Percentiles rank a stretch among this genome's conserved stretches.
These are phyloP conservation scores for Sinopyrophorus schimmeli DNA, from an alignment of 2,888 invertebrate genomes.

Conservation along the genomic window DNA sequence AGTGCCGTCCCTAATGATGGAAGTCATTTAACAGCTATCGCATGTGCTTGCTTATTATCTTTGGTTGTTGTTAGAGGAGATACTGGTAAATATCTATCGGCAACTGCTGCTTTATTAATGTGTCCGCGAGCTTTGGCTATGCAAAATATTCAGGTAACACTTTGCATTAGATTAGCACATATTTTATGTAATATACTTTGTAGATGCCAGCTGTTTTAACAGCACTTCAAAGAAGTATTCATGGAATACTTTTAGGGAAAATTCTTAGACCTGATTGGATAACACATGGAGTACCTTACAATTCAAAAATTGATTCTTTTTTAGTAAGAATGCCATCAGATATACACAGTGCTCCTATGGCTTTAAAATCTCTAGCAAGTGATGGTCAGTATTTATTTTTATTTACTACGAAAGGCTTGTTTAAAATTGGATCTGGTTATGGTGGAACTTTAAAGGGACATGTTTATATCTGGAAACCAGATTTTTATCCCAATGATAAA, in stretches of 20 bases:
- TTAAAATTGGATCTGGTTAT: constrained; percentile 95
- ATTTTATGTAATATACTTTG: constrained; percentile 20
- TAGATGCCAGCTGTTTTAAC: constrained; percentile 85
- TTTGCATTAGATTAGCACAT: not conserved
- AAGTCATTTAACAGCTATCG: constrained; percentile 78
- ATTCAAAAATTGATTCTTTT: constrained; percentile 72
- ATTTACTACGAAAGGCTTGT: constrained; percentile 78
- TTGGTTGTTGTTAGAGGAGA: constrained; percentile 92
- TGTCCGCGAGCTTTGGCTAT: constrained; percentile 75
- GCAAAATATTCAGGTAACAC: constrained; percentile 78
- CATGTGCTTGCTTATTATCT: constrained; percentile 89
- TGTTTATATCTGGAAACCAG: constrained; percentile 80
- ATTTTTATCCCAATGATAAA: constrained; percentile 78
- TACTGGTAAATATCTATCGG: constrained; percentile 85
- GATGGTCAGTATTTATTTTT: constrained; percentile 92
- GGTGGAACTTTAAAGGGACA: constrained; percentile 92
- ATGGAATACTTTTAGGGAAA: constrained; percentile 84
- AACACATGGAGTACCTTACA: constrained; percentile 81
- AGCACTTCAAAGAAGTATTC: constrained; percentile 84
- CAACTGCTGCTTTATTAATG: constrained; percentile 86
- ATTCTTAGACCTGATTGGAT: constrained; percentile 86
- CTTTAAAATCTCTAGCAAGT: constrained; percentile 72
- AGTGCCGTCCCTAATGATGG: constrained; percentile 64
- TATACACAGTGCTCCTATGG: constrained; percentile 55
- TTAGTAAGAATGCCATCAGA: constrained; percentile 59